Evolutionary conservation across 2,797 vertebrate species (phyloP), one percentile per base, ranked within the genome.

Genomic region (Hozukius guyotensis): DNA sequence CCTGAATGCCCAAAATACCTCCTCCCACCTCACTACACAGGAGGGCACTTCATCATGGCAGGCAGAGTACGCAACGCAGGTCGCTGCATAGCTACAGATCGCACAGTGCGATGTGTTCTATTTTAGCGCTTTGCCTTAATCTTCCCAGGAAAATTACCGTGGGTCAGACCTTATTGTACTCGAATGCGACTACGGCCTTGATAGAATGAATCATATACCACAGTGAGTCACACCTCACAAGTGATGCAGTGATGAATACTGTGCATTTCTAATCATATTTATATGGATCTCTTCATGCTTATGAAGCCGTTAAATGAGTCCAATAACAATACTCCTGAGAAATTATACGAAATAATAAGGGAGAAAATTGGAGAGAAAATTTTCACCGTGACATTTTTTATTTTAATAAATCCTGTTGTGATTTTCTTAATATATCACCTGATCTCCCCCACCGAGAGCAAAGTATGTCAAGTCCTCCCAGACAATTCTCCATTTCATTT

Each of bases 401-500:
- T 16, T 24, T 32, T 22, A 7, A 78, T 18, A 38, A 65, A 72
- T 38, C 71, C 1, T 57, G 34, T 24, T 38, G 6, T 2, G 4
- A 63, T 59, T 70, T 63, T 53, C 29, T 22, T 42, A 4, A 42
- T 6, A n/a, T 4, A 66, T 79, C 31, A 34, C 36, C 24, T 60
- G 32, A 70, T 80, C 62, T n/a, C 27, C 24, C 52, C n/a, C n/a
- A 80, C 25, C 68, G 59, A 69, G 53, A 78, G 55, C 63, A 82
- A 87, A 84, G 38, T 83, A 76, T 87, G 80, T 78, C 70, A 86
- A 82, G 72, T 80, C 64, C 65, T 84, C 55, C 24, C 42, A 82
- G 77, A 81, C 42, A 72, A 72, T 75, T 91, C 62, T 83, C 77
- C 84, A 67, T 92, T 88, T 82, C 65, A 81, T 88, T 83, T 86